Conservation (phyloP, 1,140 invertebrate species). For the Ganaspis sp. region DNA sequence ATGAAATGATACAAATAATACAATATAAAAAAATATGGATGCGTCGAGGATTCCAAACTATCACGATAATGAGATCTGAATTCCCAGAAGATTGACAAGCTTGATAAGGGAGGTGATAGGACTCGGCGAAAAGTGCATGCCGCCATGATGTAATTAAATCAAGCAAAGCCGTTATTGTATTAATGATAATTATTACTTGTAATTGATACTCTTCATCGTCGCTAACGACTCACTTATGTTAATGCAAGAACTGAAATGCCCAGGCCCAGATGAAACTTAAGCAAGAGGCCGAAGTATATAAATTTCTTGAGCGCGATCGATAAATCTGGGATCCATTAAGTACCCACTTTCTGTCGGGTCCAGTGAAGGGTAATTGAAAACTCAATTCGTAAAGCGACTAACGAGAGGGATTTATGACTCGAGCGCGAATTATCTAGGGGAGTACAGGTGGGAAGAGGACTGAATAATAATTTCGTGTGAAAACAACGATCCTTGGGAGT, state of each 20-base stretch:
- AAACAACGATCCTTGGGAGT: slow-evolving; percentile 2
- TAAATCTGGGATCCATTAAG: slow-evolving; percentile 22
- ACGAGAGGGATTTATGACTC: slow-evolving; percentile 23
- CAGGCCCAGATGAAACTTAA: slow-evolving; percentile 8
- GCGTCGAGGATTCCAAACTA: too few species aligned
- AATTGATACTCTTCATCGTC: neutral
- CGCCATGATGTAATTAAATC: neutral
- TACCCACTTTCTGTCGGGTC: slow-evolving; percentile 24
- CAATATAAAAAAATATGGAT: too few species aligned
- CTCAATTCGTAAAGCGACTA: slow-evolving; percentile 21
- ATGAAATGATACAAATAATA: too few species aligned
- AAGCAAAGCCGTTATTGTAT: neutral
- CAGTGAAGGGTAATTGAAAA: slow-evolving; percentile 30
- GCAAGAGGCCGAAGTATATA: slow-evolving; percentile 7
- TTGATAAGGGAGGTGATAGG: too few species aligned
- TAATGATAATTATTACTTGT: slow-evolving; percentile 7
- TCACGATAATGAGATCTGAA: too few species aligned
- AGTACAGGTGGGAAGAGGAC: neutral
- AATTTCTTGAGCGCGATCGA: slow-evolving; percentile 23
- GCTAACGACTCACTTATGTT: slow-evolving; percentile 27
- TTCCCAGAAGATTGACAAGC: too few species aligned
- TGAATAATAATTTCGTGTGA: slow-evolving; percentile 37
- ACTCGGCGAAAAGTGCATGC: too few species aligned
- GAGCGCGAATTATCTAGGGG: slow-evolving; percentile 16
- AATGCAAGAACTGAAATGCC: slow-evolving; percentile 3